Percentiles rank a stretch among this genome's conserved stretches.
phyloP scores from a whole-genome alignment of 2,113 vertebrate genomes.

The Thermophis baileyi region DNA sequence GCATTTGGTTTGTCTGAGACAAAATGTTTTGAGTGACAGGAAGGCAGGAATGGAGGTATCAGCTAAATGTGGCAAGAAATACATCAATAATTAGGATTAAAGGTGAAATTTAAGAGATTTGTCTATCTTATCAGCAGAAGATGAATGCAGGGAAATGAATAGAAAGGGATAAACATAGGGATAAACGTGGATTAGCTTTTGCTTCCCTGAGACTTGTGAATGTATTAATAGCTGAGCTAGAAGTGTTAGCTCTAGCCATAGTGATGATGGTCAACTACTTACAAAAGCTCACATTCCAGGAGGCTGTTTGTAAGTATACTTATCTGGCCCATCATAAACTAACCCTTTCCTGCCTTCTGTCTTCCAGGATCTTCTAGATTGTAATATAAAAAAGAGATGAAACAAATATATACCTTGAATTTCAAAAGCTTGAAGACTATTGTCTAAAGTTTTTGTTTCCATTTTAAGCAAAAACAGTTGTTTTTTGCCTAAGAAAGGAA shows the following conservation, averaged over 20 bases:
- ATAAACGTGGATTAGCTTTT: neutral
- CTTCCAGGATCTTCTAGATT: neutral
- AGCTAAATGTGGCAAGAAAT: neutral
- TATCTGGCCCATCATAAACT: neutral
- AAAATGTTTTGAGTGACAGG: neutral
- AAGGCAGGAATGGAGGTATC: neutral
- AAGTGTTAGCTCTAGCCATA: neutral
- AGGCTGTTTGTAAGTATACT: neutral
- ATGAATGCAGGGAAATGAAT: neutral
- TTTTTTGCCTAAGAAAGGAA: neutral
- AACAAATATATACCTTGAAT: neutral
- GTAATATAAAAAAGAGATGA: neutral
- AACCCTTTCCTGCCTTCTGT: neutral
- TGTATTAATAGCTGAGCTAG: neutral
- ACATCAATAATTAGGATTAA: neutral
- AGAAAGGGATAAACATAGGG: neutral
- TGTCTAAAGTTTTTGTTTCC: neutral
- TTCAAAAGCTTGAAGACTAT: neutral
- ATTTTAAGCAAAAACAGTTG: neutral
- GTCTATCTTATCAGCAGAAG: neutral
- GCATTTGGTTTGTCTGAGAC: neutral
- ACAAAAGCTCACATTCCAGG: neutral
- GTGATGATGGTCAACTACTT: neutral
- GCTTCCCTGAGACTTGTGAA: neutral
- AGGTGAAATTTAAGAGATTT: neutral